These are phyloP conservation scores for Stigmatopora argus DNA, from an alignment of 2,113 vertebrate species.

Conservation along the genomic window DNA sequence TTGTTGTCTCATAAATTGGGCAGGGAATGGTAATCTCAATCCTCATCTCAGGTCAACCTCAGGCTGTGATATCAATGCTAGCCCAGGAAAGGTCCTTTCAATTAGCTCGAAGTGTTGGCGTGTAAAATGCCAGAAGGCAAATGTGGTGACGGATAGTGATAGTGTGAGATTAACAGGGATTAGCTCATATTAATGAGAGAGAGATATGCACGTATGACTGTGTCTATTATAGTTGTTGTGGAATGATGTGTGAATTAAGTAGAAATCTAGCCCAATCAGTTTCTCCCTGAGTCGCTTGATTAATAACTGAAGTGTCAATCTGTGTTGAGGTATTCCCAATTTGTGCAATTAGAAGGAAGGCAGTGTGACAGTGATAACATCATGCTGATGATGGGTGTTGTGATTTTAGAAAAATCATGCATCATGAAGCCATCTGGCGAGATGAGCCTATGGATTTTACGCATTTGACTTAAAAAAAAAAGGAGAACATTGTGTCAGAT, in stretches of 20 bases:
- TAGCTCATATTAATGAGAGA: background rate
- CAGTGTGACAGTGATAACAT: slow-evolving; percentile 2
- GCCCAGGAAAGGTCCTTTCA: slow-evolving; percentile 21
- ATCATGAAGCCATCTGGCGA: slow-evolving; percentile 1
- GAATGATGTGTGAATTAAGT: background rate
- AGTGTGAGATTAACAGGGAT: slow-evolving; percentile 27
- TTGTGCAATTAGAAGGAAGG: background rate
- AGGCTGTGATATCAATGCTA: slow-evolving; percentile 35
- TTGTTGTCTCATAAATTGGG: background rate
- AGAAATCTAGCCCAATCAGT: background rate
- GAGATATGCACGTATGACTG: background rate
- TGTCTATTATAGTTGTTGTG: background rate
- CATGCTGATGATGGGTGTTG: background rate
- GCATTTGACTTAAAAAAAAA: background rate
- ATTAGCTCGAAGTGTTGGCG: slow-evolving; percentile 33
- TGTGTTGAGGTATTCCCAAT: background rate
- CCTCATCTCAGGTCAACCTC: slow-evolving; percentile 21
- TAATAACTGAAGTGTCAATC: background rate
- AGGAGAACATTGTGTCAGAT: background rate
- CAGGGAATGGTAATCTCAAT: slow-evolving; percentile 45
- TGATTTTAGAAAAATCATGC: background rate
- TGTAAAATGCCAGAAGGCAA: slow-evolving; percentile 30
- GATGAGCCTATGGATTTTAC: background rate
- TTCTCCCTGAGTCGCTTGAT: background rate
- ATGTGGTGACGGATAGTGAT: slow-evolving; percentile 6